phyloP scores from a whole-genome alignment of 2,113 vertebrate genomes.

The Benitochromis conjunctus region DNA sequence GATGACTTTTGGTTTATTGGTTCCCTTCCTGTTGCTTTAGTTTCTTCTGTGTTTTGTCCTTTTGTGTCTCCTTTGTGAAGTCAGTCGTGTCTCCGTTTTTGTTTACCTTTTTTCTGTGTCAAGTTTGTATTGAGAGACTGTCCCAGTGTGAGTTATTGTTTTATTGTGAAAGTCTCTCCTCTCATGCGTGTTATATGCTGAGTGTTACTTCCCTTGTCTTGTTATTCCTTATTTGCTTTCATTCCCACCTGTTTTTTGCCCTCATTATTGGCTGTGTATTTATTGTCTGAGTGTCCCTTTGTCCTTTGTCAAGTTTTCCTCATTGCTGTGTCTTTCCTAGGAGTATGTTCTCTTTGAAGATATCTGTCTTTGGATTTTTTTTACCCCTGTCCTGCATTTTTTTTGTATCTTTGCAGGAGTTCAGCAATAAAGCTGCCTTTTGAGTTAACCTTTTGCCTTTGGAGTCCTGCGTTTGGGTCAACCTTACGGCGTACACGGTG shows the following conservation, averaged over 20 bases:
- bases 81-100: not conserved
- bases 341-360: not conserved
- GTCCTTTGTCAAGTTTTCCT: not conserved
- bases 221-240: not conserved
- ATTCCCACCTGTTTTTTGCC: not conserved
- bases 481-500: accelerated
- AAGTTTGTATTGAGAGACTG: not conserved
- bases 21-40: not conserved
- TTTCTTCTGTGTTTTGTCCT: not conserved
- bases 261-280: not conserved
- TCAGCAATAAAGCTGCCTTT: not conserved
- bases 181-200: not conserved
- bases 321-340: not conserved
- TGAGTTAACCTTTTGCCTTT: not conserved
- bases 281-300: not conserved
- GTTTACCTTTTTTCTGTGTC: not conserved
- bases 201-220: not conserved
- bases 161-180: not conserved
- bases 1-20: not conserved
- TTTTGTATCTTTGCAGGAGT: not conserved
- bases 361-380: not conserved
- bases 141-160: not conserved
- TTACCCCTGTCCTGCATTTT: not conserved
- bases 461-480: not conserved
- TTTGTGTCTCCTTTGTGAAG: not conserved